A percentile compares a stretch with the other conserved stretches of the same genome.
Conservation (phyloP, 2,797 vertebrate genomes). For the Phataginus tricuspis region DNA sequence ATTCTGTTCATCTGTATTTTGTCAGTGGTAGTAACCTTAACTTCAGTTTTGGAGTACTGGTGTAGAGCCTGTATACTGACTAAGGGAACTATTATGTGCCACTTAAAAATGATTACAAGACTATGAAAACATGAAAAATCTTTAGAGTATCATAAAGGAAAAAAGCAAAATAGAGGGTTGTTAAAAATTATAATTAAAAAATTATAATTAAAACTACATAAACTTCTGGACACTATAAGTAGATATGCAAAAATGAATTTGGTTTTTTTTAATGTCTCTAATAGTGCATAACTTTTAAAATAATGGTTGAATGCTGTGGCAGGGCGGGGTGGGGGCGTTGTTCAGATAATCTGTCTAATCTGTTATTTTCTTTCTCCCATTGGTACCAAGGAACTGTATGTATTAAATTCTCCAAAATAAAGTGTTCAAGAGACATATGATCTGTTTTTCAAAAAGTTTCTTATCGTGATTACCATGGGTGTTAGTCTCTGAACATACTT, state of each 20-base stretch:
- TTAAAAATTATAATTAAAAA: conserved; percentile 12
- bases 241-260: neutral
- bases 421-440: neutral
- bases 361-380: neutral
- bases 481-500: neutral
- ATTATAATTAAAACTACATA: neutral
- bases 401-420: neutral
- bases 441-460: conserved; percentile 30
- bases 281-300: neutral
- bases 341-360: neutral
- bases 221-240: neutral
- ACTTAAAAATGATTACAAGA: conserved; percentile 30
- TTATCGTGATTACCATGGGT: neutral
- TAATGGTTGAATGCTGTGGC: neutral
- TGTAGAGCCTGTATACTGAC: neutral
- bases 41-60: neutral
- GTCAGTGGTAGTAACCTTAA: neutral
- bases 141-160: neutral
- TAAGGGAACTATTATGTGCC: neutral
- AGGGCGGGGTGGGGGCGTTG: too few species aligned
- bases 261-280: neutral
- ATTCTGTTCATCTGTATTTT: neutral
- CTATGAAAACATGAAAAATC: neutral
- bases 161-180: conserved; percentile 30
- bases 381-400: neutral